Conservation (phyloP, 2,888 invertebrate species). For the Apotomis betuletana region DNA sequence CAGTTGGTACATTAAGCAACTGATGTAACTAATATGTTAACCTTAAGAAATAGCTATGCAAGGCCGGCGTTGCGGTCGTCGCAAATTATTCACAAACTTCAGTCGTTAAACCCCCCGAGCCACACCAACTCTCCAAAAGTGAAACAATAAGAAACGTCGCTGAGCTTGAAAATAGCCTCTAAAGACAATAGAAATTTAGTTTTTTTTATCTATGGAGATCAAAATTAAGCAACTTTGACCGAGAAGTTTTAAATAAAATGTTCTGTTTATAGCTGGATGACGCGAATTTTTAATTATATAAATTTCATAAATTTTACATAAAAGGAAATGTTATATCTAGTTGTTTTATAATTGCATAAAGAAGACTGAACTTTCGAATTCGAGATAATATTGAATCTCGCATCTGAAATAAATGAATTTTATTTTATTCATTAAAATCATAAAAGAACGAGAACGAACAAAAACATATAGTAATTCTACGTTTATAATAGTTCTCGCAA, state of each 20-base stretch:
- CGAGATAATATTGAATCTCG: too few relatives aligned
- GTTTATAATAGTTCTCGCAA: too few relatives aligned
- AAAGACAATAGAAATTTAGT: slow-evolving; percentile 39
- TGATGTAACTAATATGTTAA: slow-evolving; percentile 30
- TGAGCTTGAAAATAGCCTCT: slow-evolving; percentile 47
- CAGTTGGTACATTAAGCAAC: slow-evolving; percentile 3
- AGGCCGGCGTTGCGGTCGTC: slow-evolving; percentile 43
- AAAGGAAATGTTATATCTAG: too few relatives aligned
- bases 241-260: neutral
- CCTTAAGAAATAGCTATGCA: slow-evolving; percentile 32
- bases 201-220: slow-evolving; percentile 1
- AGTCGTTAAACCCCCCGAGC: slow-evolving; percentile 64
- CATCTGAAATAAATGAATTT: too few relatives aligned
- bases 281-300: too few relatives aligned
- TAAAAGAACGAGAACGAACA: too few relatives aligned
- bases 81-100: slow-evolving; percentile 64
- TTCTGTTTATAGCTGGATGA: neutral
- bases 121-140: slow-evolving; percentile 58
- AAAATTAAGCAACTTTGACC: slow-evolving; percentile 7
- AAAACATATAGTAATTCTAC: too few relatives aligned
- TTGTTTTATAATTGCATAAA: too few relatives aligned
- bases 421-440: too few relatives aligned
- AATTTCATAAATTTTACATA: too few relatives aligned
- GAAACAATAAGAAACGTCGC: slow-evolving; percentile 49
- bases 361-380: too few relatives aligned